Base-by-base conservation (phyloP, 2,888 invertebrate genomes). In the Cheilosia soror region DNA sequence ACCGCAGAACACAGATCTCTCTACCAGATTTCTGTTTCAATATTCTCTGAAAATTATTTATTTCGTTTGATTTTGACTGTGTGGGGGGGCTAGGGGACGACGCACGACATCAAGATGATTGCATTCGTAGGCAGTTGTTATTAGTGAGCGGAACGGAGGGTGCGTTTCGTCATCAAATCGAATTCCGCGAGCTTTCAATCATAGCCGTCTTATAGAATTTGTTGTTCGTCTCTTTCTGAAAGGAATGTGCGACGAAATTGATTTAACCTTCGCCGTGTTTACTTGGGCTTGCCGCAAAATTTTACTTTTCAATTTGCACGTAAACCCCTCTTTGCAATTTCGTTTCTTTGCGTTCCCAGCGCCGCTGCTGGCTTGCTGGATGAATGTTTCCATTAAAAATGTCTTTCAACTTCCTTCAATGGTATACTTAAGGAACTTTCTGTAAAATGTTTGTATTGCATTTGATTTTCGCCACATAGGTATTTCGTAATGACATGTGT, bases 11-110 rank as follows among this genome's bases (percentile, higher is more conserved):
- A 7, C 71, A 44, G 77, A 66, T 79, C 66, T 71, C 55, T 37
- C 63, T 4, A 37, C 65, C 33, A 65, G 65, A 79, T 65, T 84
- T 84, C 60, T 60, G 60, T 66, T 75, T 80, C 75, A 75, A 75
- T 84, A 75, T 84, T 75, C 79, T 75, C 76, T 79, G 75, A 55
- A 84, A 80, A 84, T 80, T 84, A 84, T 84, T 84, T 79, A 79
- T 84, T 84, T 80, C 66, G 33, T 80, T 84, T 79, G 73, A 75
- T 84, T 84, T 78, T 53, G 49, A 25, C 49, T 49, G 27, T 25
- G 13, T 11, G 11, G 55, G 9, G 40, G 7, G 4, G 47, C 7
- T 47, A 15, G 29, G 37, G 44, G 47, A 44, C 57, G 40, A 44
- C 53, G n/a, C n/a, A n/a, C n/a, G 62, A 57, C 71, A 62, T 29